Evolutionary conservation across 2,797 vertebrate species (phyloP).

Genomic region (Alca torda): DNA sequence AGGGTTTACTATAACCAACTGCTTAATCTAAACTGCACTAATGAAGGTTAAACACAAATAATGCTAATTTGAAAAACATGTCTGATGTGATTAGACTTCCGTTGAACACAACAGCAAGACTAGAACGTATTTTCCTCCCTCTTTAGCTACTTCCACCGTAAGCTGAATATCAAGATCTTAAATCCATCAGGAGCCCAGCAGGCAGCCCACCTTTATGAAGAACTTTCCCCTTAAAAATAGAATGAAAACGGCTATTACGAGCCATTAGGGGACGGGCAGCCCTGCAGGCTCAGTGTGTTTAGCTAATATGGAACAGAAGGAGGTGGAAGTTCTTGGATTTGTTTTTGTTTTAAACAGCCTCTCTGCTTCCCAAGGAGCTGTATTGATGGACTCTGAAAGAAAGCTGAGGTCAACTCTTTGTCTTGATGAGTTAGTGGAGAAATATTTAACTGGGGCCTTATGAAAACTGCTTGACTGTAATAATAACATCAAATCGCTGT

Average conservation of each 20-base stretch:
- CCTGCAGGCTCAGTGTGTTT: conserved; percentile 5
- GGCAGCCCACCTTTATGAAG: conserved; percentile 34
- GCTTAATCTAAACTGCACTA: neutral
- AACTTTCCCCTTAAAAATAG: conserved; percentile 49
- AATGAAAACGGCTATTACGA: conserved; percentile 15
- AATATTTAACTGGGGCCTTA: conserved; percentile 28
- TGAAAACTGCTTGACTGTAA: conserved; percentile 34
- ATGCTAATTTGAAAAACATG: conserved; percentile 33
- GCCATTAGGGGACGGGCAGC: neutral
- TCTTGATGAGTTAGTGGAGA: conserved; percentile 36
- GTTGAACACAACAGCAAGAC: neutral
- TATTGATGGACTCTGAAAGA: neutral
- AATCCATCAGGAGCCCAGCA: conserved; percentile 55
- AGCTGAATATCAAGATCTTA: conserved; percentile 56
- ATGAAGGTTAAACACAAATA: conserved; percentile 59
- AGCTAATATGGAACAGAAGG: conserved; percentile 35
- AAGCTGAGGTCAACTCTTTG: conserved; percentile 26
- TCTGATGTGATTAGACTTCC: conserved; percentile 34
- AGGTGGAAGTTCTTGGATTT: conserved; percentile 36
- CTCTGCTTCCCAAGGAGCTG: neutral
- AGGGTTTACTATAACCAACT: conserved; percentile 22
- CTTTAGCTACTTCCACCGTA: conserved; percentile 32
- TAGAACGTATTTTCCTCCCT: neutral
- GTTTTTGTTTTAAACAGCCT: conserved; percentile 1
- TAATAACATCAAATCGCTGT: conserved; percentile 31